Evolutionary conservation across 2,113 vertebrate genomes (phyloP).

Genomic region (Prietella phreatophila): DNA sequence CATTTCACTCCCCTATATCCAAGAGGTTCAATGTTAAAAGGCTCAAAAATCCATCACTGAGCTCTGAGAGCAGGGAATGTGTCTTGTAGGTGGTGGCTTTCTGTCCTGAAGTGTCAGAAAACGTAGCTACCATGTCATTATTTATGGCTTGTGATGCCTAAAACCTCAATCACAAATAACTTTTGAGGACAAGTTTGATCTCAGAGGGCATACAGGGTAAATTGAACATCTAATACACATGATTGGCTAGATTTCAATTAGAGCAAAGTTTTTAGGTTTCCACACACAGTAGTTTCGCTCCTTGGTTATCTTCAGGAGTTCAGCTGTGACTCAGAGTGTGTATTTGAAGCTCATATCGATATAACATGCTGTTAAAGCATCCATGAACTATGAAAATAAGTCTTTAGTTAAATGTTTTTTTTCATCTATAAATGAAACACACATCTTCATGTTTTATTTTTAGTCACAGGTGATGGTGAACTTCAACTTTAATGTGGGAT

Average conservation of each 20-base stretch:
- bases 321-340: neutral
- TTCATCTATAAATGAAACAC: neutral
- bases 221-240: neutral
- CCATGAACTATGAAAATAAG: too few relatives aligned
- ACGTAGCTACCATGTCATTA: neutral
- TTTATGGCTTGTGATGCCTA: neutral
- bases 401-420: neutral
- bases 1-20: neutral
- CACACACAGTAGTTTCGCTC: neutral
- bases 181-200: neutral
- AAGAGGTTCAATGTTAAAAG: neutral
- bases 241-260: neutral
- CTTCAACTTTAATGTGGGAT: neutral
- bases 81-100: neutral
- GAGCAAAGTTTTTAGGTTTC: neutral
- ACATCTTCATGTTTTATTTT: neutral
- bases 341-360: neutral
- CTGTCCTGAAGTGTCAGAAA: neutral
- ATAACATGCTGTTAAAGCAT: neutral
- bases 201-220: neutral
- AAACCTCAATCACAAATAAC: neutral
- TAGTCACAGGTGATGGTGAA: neutral
- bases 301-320: neutral
- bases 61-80: neutral
- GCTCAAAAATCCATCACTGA: neutral